Conservation (phyloP, 1,140 invertebrate genomes). For the Bicyclus anynana region DNA sequence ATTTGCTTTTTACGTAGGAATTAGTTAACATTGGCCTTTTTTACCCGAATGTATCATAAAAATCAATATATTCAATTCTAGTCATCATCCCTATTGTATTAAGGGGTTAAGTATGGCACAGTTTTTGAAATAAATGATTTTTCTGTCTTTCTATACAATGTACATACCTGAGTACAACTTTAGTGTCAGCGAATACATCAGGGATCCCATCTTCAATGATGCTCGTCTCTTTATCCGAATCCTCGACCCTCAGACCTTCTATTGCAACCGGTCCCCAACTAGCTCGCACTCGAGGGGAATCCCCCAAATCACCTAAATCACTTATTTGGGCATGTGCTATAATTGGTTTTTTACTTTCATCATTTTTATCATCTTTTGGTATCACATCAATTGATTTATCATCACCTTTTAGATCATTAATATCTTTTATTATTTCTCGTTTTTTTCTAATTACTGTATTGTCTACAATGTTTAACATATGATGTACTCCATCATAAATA, state of each 20-base stretch:
- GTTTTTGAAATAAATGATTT: neutral
- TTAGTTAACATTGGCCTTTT: no score
- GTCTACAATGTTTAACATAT: no score
- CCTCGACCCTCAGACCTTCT: slow-evolving; percentile 80
- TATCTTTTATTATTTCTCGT: slow-evolving; percentile 10
- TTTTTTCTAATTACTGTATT: neutral
- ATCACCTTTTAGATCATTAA: neutral
- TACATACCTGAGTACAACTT: slow-evolving; percentile 74
- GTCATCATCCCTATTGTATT: no score
- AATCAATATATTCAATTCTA: no score
- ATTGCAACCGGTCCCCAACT: slow-evolving; percentile 49
- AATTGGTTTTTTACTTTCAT: neutral
- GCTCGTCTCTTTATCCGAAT: slow-evolving; percentile 78
- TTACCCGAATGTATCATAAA: no score
- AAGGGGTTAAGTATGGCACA: no score
- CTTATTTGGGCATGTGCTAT: slow-evolving; percentile 17
- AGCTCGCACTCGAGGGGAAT: slow-evolving; percentile 31
- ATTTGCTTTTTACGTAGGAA: no score
- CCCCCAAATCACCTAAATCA: slow-evolving; percentile 13
- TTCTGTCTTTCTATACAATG: no score
- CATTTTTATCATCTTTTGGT: slow-evolving; percentile 15
- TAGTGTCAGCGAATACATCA: slow-evolving; percentile 79
- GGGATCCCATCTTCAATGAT: slow-evolving; percentile 82
- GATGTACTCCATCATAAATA: no score
- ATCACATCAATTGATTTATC: neutral